Percentiles rank a stretch among this genome's conserved stretches.
phyloP scores from a whole-genome alignment of 2,888 invertebrate species.

The Limnephilus marmoratus region DNA sequence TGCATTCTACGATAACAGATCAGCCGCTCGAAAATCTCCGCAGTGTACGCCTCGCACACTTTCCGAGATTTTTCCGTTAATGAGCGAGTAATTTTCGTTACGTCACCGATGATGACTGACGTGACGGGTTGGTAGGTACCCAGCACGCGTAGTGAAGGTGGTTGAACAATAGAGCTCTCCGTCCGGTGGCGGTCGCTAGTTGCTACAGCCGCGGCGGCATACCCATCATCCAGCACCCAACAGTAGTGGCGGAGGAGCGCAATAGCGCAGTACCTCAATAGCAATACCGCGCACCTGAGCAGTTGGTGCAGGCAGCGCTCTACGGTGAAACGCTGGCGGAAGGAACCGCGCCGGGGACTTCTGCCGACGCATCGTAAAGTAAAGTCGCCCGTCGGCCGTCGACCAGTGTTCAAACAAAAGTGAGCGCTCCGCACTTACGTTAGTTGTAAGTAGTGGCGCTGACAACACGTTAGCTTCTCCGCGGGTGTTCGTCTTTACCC shows the following conservation, averaged over 20 bases:
- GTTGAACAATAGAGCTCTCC: neutral
- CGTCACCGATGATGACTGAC: slow-evolving; percentile 46
- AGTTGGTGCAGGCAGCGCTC: slow-evolving; percentile 33
- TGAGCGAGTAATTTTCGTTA: slow-evolving; percentile 2
- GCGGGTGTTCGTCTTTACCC: slow-evolving; percentile 13
- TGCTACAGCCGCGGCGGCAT: slow-evolving; percentile 19
- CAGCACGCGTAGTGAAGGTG: neutral
- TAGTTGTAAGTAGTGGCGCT: slow-evolving; percentile 9
- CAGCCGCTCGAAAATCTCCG: slow-evolving; percentile 21
- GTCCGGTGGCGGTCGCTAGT: neutral
- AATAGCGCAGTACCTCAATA: neutral
- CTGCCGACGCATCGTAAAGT: slow-evolving; percentile 17
- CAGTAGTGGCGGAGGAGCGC: neutral
- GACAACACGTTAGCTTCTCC: neutral
- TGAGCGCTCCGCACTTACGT: slow-evolving; percentile 8
- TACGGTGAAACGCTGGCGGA: slow-evolving; percentile 13
- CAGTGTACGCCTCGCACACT: neutral
- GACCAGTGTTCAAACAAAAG: slow-evolving; percentile 8
- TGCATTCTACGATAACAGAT: slow-evolving; percentile 42
- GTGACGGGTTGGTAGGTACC: neutral
- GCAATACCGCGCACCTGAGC: neutral
- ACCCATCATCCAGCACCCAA: slow-evolving; percentile 8
- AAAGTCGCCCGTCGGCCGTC: slow-evolving; percentile 24
- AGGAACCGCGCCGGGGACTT: slow-evolving; percentile 17
- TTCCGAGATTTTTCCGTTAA: slow-evolving; percentile 28